Base-by-base conservation (phyloP, 2,113 vertebrate genomes). In the Pionites leucogaster region DNA sequence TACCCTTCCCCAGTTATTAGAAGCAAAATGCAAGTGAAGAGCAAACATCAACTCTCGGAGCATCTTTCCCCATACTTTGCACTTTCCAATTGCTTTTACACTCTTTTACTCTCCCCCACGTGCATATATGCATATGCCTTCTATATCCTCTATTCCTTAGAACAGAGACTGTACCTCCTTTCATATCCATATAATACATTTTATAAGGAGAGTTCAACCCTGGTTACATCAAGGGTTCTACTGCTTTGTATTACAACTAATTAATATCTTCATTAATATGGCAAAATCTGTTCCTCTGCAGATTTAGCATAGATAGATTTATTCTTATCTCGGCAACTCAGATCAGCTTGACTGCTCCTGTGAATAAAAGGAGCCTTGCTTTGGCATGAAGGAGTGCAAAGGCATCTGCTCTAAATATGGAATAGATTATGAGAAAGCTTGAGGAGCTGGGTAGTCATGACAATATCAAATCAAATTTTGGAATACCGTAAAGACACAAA, bases 161-260 rank as follows among this genome's bases (percentile, higher is more conserved):
- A 68, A 55, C 28, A 55, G 23, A 53, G 28, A 42, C 12, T 0
- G 0, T 11, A 4, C 46, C 37, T 71, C 33, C 46, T 44, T 50
- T 2, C 8, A 5, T 10, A 20, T 50, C 62, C 35, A 8, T 10
- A 17, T 25, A 82, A 70, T 17, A 3, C 1, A 37, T 69, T 80
- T 57, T 29, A 79, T 44, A 50, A 50, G 49, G 41, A 69, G 53
- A 16, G 10, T 79, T 81, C 55, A 78, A 4, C 13, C 23, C 33
- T 82, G 33, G 7, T 64, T 62, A 6, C 31, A 47, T 7, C 0
- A 1, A 46, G 4, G 22, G 7, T 57, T 78, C 49, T 39, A 5
- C 24, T 23, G 8, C 4, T 27, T 37, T 53, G 33, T 29, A 22
- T n/a, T 70, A 68, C 35, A 77, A 93, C 50, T n/a, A 83, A 85